Base-by-base conservation (phyloP, 2,797 vertebrate genomes). In the Gymnoscopelus microlampas region DNA sequence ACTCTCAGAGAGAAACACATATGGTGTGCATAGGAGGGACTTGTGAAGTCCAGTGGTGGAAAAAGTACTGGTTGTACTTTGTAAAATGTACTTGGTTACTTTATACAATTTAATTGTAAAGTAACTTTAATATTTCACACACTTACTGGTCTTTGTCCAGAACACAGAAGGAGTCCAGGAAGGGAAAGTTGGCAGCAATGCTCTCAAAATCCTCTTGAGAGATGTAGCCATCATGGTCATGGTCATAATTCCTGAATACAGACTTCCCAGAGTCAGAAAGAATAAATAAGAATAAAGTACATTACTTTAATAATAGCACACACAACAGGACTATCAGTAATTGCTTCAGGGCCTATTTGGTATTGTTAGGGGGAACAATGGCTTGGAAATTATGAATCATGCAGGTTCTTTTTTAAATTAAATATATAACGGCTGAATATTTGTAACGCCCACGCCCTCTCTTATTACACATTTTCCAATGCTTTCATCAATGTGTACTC, bases 101-200 rank as follows among this genome's bases (percentile, higher is more conserved):
- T 19, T 19, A 19, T 1, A 19, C 19, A n/a, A n/a, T n/a, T n/a
- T n/a, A n/a, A n/a, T n/a, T n/a, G n/a, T n/a, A n/a, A n/a, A n/a
- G n/a, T n/a, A n/a, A n/a, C n/a, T n/a, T n/a, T n/a, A n/a, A n/a
- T n/a, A n/a, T n/a, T n/a, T 19, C 19, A 29, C 26, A 29, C 26
- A 94, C 97, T 97, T 91, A 99, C 97, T 98, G 96, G 82, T 98
- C 96, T 95, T 98, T 97, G 92, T 99, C 97, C 87, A 98, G 84
- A 51, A 98, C 96, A 13, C 96, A 99, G 92, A 98, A 98, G 13
- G 97, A 98, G 80, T 98, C 97, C 88, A 98, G 88, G 87, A 99
- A 98, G 11, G 97, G 97, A 76, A 99, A 99, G 86, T 97, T 98
- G 69, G 97, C 96, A 57, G 97, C 95, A 51, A 99, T 96, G 86